Evolutionary conservation across 2,888 invertebrate genomes (phyloP).

Genomic region (Erynnis tages): DNA sequence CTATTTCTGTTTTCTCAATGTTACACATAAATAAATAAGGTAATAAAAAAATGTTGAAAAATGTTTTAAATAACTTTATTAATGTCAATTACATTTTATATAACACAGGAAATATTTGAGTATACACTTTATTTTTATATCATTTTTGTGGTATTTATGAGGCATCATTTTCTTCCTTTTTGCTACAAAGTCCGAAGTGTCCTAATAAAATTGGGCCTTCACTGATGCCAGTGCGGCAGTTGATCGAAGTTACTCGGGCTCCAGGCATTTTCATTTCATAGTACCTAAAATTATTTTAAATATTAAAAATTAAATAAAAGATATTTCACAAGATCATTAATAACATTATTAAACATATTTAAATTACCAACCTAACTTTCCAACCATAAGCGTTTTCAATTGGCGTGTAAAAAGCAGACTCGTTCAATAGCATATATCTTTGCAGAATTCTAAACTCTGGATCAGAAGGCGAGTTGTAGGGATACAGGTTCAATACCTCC

Average conservation of each 20-base stretch:
- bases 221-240: slow-evolving; percentile 43
- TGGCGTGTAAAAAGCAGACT: slow-evolving; percentile 66
- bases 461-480: slow-evolving; percentile 32
- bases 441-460: slow-evolving; percentile 45
- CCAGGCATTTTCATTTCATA: slow-evolving; percentile 46
- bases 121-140: too few species aligned
- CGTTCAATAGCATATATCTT: slow-evolving; percentile 53
- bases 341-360: neutral
- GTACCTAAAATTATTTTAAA: slow-evolving; percentile 49
- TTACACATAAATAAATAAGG: too few species aligned
- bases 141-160: neutral
- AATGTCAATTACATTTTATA: too few species aligned
- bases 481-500: slow-evolving; percentile 36
- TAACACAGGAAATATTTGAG: too few species aligned
- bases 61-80: too few species aligned
- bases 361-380: slow-evolving; percentile 54
- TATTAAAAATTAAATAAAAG: neutral
- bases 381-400: slow-evolving; percentile 60
- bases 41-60: too few species aligned
- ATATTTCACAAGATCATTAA: neutral
- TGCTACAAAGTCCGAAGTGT: slow-evolving; percentile 54
- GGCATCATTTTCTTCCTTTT: neutral
- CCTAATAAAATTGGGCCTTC: slow-evolving; percentile 60
- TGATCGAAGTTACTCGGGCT: slow-evolving; percentile 48
- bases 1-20: too few species aligned